Evolutionary conservation across 2,113 vertebrate genomes (phyloP).

Genomic region (Serilophus lunatus): DNA sequence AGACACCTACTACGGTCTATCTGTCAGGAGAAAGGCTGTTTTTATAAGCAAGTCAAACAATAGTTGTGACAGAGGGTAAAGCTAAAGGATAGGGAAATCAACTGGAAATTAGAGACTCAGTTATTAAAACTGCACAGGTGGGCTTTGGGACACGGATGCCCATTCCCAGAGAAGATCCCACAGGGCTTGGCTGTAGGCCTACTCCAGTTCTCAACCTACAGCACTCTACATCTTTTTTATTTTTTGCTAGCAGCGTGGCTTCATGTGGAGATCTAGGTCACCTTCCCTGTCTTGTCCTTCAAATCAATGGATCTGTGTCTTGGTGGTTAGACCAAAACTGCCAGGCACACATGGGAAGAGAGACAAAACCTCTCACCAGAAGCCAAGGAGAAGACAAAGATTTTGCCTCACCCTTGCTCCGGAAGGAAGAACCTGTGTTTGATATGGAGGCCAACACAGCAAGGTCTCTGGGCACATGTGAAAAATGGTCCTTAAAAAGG

Average conservation of each 20-base stretch:
- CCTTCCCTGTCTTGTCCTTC: background rate
- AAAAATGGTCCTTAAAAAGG: background rate
- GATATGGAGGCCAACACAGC: background rate
- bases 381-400: background rate
- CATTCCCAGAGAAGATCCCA: background rate
- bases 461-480: background rate
- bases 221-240: background rate
- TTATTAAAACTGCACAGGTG: background rate
- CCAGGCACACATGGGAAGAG: background rate
- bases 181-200: background rate
- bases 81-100: background rate
- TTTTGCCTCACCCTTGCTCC: background rate
- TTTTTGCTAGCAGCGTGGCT: background rate
- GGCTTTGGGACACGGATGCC: background rate
- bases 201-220: background rate
- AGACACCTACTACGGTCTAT: background rate
- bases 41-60: background rate
- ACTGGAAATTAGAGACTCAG: background rate
- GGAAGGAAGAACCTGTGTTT: background rate
- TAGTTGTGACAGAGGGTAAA: background rate
- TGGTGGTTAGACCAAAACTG: background rate
- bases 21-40: background rate
- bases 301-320: background rate
- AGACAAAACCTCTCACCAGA: background rate
- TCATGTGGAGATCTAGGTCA: background rate